Conservation (phyloP, 2,797 vertebrate genomes). For the Thalassophryne amazonica region DNA sequence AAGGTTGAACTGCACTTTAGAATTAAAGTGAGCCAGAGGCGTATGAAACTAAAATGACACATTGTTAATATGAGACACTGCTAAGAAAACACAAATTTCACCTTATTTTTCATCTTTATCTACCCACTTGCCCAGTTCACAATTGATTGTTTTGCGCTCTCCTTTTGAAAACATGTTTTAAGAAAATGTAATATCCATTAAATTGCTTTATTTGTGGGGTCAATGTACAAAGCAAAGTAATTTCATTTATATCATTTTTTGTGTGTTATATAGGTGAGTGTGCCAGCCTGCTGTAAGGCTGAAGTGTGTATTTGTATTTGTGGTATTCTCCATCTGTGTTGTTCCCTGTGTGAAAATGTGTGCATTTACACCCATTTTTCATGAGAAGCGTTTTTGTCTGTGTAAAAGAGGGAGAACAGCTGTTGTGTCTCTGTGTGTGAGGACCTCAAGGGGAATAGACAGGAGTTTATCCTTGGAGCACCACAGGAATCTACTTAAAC, state of each 20-base stretch:
- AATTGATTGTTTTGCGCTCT: constrained; percentile 29
- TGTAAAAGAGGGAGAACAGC: constrained; percentile 43
- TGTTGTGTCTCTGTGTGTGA: constrained; percentile 46
- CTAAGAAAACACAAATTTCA: constrained; percentile 7
- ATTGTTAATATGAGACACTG: constrained; percentile 11
- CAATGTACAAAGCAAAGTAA: background rate
- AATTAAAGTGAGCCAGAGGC: constrained; percentile 16
- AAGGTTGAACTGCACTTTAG: background rate
- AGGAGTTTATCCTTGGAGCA: constrained; percentile 47
- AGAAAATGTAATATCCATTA: constrained; percentile 10
- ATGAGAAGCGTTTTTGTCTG: constrained; percentile 16
- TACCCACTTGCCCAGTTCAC: constrained; percentile 6
- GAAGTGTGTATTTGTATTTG: constrained; percentile 3
- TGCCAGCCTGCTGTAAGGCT: background rate
- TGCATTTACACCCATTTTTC: constrained; percentile 13
- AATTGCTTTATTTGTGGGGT: constrained; percentile 19
- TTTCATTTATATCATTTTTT: constrained; percentile 1
- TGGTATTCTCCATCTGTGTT: background rate
- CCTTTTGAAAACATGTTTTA: constrained; percentile 17
- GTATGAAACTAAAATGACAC: constrained; percentile 16
- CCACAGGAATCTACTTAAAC: constrained; percentile 65
- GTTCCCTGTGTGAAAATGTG: constrained; percentile 4
- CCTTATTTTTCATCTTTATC: background rate
- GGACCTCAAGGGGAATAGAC: constrained; percentile 38
- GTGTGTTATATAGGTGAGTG: background rate